Conservation (phyloP, 2,797 vertebrate species). For the Propithecus deckenii region DNA sequence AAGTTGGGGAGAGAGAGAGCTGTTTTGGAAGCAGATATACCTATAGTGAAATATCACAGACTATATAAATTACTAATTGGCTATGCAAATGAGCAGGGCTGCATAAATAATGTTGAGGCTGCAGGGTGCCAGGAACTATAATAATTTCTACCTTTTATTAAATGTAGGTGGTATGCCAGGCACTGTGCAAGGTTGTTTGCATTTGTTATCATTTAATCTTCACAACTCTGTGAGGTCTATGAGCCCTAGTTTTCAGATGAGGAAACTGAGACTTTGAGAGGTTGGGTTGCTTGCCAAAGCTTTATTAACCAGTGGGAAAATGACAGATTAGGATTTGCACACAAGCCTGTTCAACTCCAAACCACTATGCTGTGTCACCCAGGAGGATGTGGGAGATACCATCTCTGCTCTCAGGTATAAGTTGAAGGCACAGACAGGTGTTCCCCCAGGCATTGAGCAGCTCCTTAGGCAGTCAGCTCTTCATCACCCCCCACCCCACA, state of each 20-base stretch:
- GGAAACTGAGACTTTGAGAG: constrained; percentile 16
- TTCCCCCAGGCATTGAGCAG: not conserved
- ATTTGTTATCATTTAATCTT: constrained; percentile 46
- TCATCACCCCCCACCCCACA: not conserved
- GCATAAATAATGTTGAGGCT: constrained; percentile 23
- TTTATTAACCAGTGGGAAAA: not conserved
- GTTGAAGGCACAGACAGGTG: not conserved
- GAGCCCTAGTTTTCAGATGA: constrained; percentile 26
- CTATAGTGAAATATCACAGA: constrained; percentile 60
- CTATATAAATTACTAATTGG: constrained; percentile 59
- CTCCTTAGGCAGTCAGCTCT: not conserved
- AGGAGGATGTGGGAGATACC: not conserved
- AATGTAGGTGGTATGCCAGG: constrained; percentile 9
- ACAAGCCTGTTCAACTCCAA: not conserved
- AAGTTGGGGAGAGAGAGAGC: constrained; percentile 38
- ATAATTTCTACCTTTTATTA: constrained; percentile 58
- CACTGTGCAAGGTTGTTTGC: not conserved
- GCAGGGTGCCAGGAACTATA: constrained; percentile 14
- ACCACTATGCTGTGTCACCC: not conserved
- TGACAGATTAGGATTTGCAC: not conserved
- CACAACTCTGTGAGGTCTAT: not conserved
- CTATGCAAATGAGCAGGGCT: constrained; percentile 49
- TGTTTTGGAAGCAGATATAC: constrained; percentile 57
- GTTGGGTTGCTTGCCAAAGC: not conserved
- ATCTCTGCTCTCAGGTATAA: not conserved